Evolutionary conservation across 2,888 invertebrate genomes (phyloP), one percentile per base, ranked within the genome.

Genomic region (Cheilosia grossa): DNA sequence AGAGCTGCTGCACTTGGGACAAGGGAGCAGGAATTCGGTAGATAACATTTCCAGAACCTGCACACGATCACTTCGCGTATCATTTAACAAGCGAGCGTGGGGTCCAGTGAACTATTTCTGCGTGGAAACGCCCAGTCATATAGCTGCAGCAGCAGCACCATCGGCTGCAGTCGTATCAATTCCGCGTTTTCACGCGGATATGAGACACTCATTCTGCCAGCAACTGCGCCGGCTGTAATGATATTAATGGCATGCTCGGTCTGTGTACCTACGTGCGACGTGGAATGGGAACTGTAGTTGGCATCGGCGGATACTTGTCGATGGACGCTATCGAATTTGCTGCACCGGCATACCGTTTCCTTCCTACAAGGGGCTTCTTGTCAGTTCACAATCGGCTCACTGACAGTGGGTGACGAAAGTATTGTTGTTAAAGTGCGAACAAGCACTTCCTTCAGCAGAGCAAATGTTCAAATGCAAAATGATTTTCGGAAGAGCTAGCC

Each of bases 11-110:
- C 72, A 85, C 72, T 85, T 72, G 66, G 77, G 81, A 85, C 85
- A 80, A 85, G 85, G 85, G 85, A 81, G 81, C 81, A 77, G 81
- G 81, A 85, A 85, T 85, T 85, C 81, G 72, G 85, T 85, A 85
- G 81, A 85, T 85, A 85, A 85, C 85, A 75, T 67, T 85, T 81
- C 81, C 51, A 81, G 85, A 81, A 85, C 85, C 81, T 85, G 85
- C 85, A 85, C 85, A 85, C 81, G 85, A 85, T 81, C 81, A 81
- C 85, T 85, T 77, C 67, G 67, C 67, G 67, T 85, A 85, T 85
- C 81, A 85, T 63, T 85, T 81, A 85, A 85, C 85, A 81, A 54
- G 81, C 61, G 77, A 81, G 81, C 80, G 85, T 81, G 85, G 85
- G 75, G 81, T 75, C 51, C 24, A 66, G 66, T 80, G 83, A 67